These are phyloP conservation scores for Silurus asotus DNA, from an alignment of 2,113 vertebrate species.

Conservation along the genomic window DNA sequence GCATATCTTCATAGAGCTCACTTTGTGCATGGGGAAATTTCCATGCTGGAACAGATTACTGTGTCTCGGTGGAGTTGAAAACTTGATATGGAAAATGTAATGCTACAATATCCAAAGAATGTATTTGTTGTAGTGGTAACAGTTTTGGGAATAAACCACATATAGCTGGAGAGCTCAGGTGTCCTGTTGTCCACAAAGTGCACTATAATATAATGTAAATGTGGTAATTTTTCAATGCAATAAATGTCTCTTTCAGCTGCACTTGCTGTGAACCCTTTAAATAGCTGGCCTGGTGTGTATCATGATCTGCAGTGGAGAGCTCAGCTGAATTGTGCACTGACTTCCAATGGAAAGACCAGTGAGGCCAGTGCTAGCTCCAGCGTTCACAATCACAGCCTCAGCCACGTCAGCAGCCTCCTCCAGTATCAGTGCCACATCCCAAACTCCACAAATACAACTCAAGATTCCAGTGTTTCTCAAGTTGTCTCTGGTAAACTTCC, in stretches of 20 bases:
- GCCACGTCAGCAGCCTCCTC: not conserved
- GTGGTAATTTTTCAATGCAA: not conserved
- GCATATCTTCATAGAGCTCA: too few species aligned
- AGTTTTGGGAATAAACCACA: too few species aligned
- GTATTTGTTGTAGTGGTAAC: too few species aligned
- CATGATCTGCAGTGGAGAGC: constrained; percentile 66
- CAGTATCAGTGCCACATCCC: constrained; percentile 19
- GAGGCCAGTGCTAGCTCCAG: not conserved
- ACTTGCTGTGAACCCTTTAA: not conserved
- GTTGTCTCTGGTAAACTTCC: constrained; percentile 22
- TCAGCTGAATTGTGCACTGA: constrained; percentile 70
- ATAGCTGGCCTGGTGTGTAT: constrained; percentile 37
- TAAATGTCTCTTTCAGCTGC: constrained; percentile 34
- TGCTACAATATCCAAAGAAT: too few species aligned
- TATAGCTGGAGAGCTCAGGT: too few species aligned
- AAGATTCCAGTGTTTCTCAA: constrained; percentile 8
- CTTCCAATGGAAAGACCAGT: constrained; percentile 8
- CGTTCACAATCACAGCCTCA: constrained; percentile 13
- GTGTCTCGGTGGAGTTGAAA: too few species aligned
- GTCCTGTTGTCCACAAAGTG: not conserved
- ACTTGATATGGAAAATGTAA: too few species aligned
- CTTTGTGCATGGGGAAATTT: too few species aligned
- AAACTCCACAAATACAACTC: constrained; percentile 25
- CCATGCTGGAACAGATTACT: too few species aligned
- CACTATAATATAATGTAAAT: not conserved